Percentiles rank a stretch among this genome's conserved stretches.
phyloP scores from a whole-genome alignment of 1,140 invertebrate species.

The Lepidurus packardi region DNA sequence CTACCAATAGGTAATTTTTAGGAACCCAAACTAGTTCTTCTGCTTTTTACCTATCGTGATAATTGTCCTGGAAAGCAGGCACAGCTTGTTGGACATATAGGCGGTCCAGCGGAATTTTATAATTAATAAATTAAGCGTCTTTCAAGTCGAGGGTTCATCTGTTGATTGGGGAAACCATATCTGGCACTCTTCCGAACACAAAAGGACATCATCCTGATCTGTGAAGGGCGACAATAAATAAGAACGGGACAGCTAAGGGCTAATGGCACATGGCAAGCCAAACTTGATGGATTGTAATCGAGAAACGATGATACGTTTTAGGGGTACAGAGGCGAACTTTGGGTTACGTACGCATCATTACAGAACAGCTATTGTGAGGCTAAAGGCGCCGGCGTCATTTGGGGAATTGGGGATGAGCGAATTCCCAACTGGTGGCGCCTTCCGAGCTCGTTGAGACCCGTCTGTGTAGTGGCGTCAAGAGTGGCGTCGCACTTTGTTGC shows the following conservation, averaged over 20 bases:
- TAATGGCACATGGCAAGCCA: neutral
- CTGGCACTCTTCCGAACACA: neutral
- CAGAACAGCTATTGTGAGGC: neutral
- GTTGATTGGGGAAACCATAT: neutral
- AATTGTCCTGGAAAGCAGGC: neutral
- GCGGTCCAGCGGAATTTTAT: neutral
- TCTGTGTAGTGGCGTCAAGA: neutral
- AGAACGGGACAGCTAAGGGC: neutral
- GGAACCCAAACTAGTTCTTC: neutral
- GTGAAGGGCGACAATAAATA: neutral
- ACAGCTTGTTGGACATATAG: neutral
- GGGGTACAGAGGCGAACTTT: neutral
- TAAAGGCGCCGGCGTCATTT: slow-evolving; percentile 4
- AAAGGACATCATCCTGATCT: neutral
- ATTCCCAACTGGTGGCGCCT: slow-evolving; percentile 1
- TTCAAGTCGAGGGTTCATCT: neutral
- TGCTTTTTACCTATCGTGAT: slow-evolving; percentile 11
- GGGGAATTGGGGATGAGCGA: slow-evolving; percentile 4
- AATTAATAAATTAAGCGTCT: neutral
- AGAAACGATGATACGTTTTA: neutral
- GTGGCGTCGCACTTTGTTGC: neutral
- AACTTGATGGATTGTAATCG: neutral
- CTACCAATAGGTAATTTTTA: neutral
- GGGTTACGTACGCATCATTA: slow-evolving; percentile 3
- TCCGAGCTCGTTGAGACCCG: neutral